Conservation (phyloP, 2,888 invertebrate species). For the Trichopoda pennipes region DNA sequence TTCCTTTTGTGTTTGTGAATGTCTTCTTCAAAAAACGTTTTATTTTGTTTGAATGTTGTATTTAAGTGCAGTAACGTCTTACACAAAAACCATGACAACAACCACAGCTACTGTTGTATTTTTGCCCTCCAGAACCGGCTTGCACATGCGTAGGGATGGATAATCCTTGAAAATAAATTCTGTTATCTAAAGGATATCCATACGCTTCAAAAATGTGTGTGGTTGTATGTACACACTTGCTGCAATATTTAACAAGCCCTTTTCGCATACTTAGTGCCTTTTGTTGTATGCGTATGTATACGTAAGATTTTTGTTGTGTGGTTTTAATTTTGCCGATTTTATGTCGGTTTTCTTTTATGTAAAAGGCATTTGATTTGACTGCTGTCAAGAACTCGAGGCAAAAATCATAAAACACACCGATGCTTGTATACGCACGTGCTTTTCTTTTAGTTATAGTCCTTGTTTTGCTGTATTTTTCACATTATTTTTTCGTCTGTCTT, state of each 20-base stretch:
- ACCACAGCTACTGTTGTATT: slow-evolving; percentile 39
- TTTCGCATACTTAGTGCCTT: slow-evolving; percentile 54
- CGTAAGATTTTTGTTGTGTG: slow-evolving; percentile 16
- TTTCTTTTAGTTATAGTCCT: slow-evolving; percentile 35
- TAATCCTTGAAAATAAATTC: slow-evolving; percentile 37
- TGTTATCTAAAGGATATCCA: slow-evolving; percentile 35
- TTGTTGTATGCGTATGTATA: slow-evolving; percentile 20
- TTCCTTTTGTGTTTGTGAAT: slow-evolving; percentile 26
- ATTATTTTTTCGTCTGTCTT: slow-evolving; percentile 16
- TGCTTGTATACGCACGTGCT: slow-evolving; percentile 61
- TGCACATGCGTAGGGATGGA: slow-evolving; percentile 67
- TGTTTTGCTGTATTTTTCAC: slow-evolving; percentile 8
- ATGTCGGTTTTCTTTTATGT: slow-evolving; percentile 18
- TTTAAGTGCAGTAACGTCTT: slow-evolving; percentile 17
- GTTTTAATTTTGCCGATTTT: slow-evolving; percentile 44
- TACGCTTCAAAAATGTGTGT: background rate
- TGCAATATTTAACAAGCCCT: slow-evolving; percentile 34
- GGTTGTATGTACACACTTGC: background rate
- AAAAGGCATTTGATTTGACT: slow-evolving; percentile 49
- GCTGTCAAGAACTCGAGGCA: slow-evolving; percentile 53
- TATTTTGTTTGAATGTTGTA: slow-evolving; percentile 3
- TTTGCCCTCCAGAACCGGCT: slow-evolving; percentile 10
- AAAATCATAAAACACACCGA: slow-evolving; percentile 60
- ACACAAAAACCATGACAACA: background rate
- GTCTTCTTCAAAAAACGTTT: slow-evolving; percentile 44